Evolutionary conservation across 2,888 invertebrate species (phyloP), one percentile per base, ranked within the genome.

Genomic region (Lepidocyrtinus sp.): DNA sequence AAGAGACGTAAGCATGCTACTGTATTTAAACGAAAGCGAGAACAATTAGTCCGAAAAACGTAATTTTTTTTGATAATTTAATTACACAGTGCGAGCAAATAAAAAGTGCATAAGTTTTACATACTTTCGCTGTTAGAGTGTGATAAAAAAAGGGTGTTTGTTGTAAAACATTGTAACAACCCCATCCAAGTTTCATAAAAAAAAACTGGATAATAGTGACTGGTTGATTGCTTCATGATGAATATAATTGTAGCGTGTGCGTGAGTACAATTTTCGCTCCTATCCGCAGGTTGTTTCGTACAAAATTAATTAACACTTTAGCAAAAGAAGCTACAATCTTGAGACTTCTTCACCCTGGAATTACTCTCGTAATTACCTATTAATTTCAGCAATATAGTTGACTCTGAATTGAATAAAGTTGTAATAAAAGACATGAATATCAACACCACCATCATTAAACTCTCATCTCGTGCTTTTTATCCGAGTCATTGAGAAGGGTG

Each of bases 371-470:
- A 63, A 63, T 63, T 63, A 63, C 25, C 63, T 24, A 63, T 63
- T 63, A 63, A 63, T 63, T 63, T 17, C 9, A 12, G 25, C 27
- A 2, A 27, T 27, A 36, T 27, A 27, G 19, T 19, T n/a, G 65
- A 1, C 1, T 59, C 3, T 5, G 17, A 59, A 15, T 9, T 24
- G 24, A 22, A 22, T 22, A 36, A 63, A 65, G 65, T 65, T 7
- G 65, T 36, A 15, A 36, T 65, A 65, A 65, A 65, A 36, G 21
- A 65, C 17, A 36, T 36, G 65, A 65, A 36, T 65, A 65, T 65
- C 65, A 65, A 17, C 21, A 17, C 15, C 26, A 68, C 46, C 46
- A 68, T 68, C 45, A 45, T 68, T 68, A 65, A 68, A n/a, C n/a
- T n/a, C n/a, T n/a, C n/a, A n/a, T n/a, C n/a, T n/a, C n/a, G n/a